phyloP scores from a whole-genome alignment of 2,113 vertebrate genomes.

The Alaudala cheleensis region DNA sequence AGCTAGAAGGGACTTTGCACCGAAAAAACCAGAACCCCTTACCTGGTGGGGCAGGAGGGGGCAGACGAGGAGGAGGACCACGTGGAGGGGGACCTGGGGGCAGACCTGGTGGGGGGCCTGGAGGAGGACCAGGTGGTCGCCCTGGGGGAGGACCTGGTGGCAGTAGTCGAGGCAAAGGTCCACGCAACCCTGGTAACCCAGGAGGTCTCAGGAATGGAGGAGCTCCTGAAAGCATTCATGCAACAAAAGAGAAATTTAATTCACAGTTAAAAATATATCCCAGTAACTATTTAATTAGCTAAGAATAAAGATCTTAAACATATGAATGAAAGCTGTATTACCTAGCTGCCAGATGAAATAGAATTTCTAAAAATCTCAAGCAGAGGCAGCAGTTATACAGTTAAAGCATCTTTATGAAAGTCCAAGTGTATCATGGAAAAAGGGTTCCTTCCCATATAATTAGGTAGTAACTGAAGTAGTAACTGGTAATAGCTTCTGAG shows the following conservation, averaged over 20 bases:
- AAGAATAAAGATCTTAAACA: neutral
- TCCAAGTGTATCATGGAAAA: neutral
- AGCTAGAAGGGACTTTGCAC: neutral
- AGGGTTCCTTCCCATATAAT: neutral
- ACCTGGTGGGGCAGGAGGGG: slow-evolving; percentile 96
- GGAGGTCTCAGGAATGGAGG: slow-evolving; percentile 96
- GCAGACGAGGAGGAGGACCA: slow-evolving; percentile 91
- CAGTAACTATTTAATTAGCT: neutral
- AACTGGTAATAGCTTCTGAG: neutral
- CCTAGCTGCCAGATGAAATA: neutral
- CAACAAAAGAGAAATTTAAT: neutral
- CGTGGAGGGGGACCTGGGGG: slow-evolving; percentile 96
- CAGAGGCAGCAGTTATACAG: neutral
- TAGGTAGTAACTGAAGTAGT: neutral
- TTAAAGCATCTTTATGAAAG: neutral
- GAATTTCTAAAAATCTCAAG: neutral
- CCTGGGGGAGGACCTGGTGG: slow-evolving; percentile 95
- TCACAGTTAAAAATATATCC: neutral
- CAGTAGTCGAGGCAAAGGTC: slow-evolving; percentile 90
- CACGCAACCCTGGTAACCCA: slow-evolving; percentile 89
- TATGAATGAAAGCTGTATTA: neutral
- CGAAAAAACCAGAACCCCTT: neutral
- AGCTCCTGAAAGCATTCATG: slow-evolving; percentile 76
- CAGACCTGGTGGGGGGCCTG: slow-evolving; percentile 91
- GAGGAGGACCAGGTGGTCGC: slow-evolving; percentile 92